These are phyloP conservation scores for Sebastes minor DNA, from an alignment of 2,797 vertebrate species.

Conservation along the genomic window DNA sequence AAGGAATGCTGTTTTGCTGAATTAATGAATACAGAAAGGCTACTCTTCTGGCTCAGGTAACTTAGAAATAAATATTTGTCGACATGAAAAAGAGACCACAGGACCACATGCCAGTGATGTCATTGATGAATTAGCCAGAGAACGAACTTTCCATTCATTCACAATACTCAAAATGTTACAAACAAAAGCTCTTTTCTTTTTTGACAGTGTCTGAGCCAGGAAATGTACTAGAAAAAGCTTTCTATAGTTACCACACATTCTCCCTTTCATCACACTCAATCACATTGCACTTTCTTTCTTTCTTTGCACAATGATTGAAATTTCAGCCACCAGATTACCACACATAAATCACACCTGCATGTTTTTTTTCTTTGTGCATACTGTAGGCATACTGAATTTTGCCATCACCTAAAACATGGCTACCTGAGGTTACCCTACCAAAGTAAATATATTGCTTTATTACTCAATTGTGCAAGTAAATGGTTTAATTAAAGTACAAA, in stretches of 20 bases:
- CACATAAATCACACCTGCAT: not conserved
- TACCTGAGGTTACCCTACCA: not conserved
- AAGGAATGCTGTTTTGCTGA: not conserved
- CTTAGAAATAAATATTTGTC: slow-evolving; percentile 35
- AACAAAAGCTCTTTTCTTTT: not conserved
- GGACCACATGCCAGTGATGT: slow-evolving; percentile 22
- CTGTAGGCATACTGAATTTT: not conserved
- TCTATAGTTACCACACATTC: not conserved
- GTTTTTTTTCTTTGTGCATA: not conserved
- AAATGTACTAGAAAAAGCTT: not conserved
- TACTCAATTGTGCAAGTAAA: not conserved
- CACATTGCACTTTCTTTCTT: not conserved
- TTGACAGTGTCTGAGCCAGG: not conserved
- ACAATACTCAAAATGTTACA: not conserved
- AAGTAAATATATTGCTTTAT: not conserved
- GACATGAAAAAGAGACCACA: not conserved
- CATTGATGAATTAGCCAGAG: not conserved
- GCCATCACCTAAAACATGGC: not conserved
- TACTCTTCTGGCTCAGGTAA: not conserved
- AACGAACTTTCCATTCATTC: slow-evolving; percentile 8
- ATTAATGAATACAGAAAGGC: slow-evolving; percentile 18
- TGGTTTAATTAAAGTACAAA: not conserved
- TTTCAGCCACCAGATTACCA: not conserved
- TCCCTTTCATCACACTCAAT: not conserved
- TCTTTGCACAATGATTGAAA: not conserved